Conservation (phyloP, 2,113 vertebrate species). For the Hydrochoerus hydrochaeris region DNA sequence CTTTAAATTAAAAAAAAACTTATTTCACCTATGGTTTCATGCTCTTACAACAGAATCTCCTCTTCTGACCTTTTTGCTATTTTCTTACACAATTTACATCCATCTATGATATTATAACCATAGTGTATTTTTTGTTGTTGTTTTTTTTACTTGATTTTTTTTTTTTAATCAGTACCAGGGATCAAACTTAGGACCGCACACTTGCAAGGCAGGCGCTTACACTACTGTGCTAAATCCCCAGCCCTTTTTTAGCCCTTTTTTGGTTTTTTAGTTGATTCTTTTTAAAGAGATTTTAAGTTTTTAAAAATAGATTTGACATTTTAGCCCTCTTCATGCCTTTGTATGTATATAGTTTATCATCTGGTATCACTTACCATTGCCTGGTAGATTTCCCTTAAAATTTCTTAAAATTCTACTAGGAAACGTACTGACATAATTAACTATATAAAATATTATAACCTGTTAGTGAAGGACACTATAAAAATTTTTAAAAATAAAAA, state of each 20-base stretch:
- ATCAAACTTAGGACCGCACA: no score
- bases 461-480: neutral
- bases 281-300: constrained; percentile 1
- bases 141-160: no score
- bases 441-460: neutral
- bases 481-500: neutral
- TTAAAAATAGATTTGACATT: neutral
- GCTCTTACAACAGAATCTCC: neutral
- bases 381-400: neutral
- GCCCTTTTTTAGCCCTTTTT: no score
- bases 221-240: no score
- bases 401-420: neutral
- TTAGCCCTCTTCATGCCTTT: neutral
- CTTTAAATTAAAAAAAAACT: no score
- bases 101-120: neutral
- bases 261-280: neutral
- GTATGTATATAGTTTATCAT: neutral
- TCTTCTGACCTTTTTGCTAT: neutral
- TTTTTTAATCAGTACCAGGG: no score
- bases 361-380: neutral
- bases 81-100: neutral
- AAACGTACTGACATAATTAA: constrained; percentile 20
- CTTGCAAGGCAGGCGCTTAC: no score
- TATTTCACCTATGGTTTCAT: neutral
- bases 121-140: neutral